These are phyloP conservation scores for Blomia tropicalis DNA, from an alignment of 2,888 invertebrate genomes.

Conservation along the genomic window DNA sequence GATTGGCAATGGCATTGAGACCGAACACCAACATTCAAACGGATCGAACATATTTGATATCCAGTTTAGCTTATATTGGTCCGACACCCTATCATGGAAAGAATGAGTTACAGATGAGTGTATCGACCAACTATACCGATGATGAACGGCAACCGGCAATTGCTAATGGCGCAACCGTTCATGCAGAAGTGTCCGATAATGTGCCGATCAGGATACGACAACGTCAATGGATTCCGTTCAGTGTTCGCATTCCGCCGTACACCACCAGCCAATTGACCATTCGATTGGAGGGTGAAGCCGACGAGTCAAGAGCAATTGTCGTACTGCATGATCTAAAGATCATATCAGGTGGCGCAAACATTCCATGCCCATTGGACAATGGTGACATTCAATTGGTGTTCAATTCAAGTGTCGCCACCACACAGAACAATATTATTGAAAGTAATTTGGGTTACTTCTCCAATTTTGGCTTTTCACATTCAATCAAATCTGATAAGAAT, in stretches of 20 bases:
- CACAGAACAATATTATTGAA: conserved; percentile 27
- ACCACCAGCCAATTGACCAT: conserved; percentile 27
- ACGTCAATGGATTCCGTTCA: conserved; percentile 29
- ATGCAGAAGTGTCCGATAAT: not conserved
- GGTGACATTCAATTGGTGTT: conserved; percentile 24
- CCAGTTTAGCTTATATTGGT: not conserved
- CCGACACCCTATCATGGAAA: not conserved
- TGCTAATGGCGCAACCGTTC: not conserved
- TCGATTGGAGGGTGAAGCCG: conserved; percentile 24
- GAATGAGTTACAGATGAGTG: not conserved
- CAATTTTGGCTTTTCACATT: conserved; percentile 27
- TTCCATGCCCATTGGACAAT: conserved; percentile 29
- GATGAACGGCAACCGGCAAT: not conserved
- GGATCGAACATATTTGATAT: not conserved
- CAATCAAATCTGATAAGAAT: not conserved
- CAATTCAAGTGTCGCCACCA: conserved; percentile 26
- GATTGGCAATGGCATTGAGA: not conserved
- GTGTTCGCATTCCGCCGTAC: conserved; percentile 28
- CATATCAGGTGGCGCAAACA: conserved; percentile 28
- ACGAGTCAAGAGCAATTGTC: conserved; percentile 27
- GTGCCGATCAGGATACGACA: conserved; percentile 25
- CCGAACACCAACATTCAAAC: not conserved
- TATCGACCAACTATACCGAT: not conserved
- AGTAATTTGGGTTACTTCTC: conserved; percentile 29
- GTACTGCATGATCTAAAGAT: conserved; percentile 28